Evolutionary conservation across 2,113 vertebrate genomes (phyloP).

Genomic region (Megaceryle torquata): DNA sequence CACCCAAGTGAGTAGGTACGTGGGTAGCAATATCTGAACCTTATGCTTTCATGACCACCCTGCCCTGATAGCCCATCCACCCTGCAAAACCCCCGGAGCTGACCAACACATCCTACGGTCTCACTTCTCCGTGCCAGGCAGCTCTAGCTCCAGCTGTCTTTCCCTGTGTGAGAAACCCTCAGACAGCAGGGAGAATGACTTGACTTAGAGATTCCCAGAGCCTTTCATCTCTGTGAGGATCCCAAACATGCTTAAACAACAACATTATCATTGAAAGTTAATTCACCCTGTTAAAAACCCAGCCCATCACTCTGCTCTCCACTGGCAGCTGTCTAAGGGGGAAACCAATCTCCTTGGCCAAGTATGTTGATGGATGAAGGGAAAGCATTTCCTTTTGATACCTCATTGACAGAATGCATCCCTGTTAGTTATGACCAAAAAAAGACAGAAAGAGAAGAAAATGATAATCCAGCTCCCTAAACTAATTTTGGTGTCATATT

Average conservation of each 20-base stretch:
- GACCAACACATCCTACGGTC: fast-evolving
- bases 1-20: neutral
- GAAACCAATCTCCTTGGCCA: neutral
- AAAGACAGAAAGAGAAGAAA: neutral
- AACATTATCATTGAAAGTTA: neutral
- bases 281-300: neutral
- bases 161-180: neutral
- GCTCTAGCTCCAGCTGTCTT: neutral
- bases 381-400: neutral
- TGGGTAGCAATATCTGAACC: neutral
- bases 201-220: neutral
- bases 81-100: neutral
- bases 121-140: neutral
- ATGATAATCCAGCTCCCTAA: neutral
- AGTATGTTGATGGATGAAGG: neutral
- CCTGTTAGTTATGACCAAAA: neutral
- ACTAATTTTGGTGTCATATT: neutral
- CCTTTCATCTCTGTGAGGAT: neutral
- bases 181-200: neutral
- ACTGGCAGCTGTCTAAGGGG: neutral
- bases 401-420: neutral
- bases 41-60: fast-evolving
- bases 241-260: neutral
- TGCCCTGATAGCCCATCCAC: neutral
- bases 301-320: neutral